phyloP scores from a whole-genome alignment of 92 coral and sea anemone genomes.

The Heteractis magnifica region DNA sequence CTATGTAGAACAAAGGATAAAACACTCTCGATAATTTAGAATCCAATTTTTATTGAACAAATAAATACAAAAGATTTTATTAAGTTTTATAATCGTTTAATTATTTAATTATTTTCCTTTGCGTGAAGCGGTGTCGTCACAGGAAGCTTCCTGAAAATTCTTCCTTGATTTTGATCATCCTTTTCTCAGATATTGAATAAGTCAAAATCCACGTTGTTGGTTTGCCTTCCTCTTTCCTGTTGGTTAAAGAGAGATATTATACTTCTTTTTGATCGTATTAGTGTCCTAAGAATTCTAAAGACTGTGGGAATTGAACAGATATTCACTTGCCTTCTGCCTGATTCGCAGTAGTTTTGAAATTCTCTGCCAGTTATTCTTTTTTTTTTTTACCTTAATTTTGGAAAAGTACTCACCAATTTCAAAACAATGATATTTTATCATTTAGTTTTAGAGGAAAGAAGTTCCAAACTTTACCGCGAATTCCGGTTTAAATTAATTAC shows the following conservation, averaged over 20 bases:
- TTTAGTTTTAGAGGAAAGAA: neutral
- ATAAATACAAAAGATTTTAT: neutral
- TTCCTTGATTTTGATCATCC: neutral
- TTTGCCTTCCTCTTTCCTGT: neutral
- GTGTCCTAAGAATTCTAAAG: neutral
- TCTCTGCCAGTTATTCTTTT: neutral
- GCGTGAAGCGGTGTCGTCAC: neutral
- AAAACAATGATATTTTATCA: neutral
- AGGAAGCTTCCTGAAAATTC: neutral
- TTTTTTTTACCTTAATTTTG: neutral
- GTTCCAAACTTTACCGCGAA: neutral
- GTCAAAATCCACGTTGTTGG: neutral
- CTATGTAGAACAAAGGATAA: neutral
- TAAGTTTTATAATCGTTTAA: neutral
- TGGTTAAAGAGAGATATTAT: neutral
- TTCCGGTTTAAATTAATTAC: neutral
- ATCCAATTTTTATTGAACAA: slow-evolving; percentile 1
- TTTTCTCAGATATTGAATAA: neutral
- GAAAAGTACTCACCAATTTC: too few relatives aligned
- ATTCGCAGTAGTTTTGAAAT: too few relatives aligned
- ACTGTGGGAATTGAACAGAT: neutral
- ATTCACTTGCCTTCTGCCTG: neutral
- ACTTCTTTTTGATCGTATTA: neutral
- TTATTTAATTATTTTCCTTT: neutral
- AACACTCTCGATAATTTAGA: neutral